Evolutionary conservation across 2,113 vertebrate genomes (phyloP).

Genomic region (Gnathonemus longibarbis): DNA sequence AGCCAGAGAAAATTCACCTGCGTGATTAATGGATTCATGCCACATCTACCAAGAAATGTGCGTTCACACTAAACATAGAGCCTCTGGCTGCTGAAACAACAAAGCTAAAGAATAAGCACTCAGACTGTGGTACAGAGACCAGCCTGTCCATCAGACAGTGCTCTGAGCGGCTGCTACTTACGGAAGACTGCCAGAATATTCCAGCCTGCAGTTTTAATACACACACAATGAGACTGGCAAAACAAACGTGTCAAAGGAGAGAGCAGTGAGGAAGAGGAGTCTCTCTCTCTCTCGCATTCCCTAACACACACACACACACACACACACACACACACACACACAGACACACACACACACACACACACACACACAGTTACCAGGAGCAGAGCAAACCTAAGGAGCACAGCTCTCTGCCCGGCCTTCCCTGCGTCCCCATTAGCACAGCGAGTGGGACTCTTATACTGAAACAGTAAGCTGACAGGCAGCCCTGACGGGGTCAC

Average conservation of each 20-base stretch:
- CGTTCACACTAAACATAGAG: neutral
- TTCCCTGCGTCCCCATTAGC: neutral
- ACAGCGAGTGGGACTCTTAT: neutral
- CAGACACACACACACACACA: constrained; percentile 15
- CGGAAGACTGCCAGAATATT: neutral
- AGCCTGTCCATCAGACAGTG: neutral
- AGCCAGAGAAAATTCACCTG: neutral
- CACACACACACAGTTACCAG: neutral
- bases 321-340: constrained; percentile 11
- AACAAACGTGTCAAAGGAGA: neutral
- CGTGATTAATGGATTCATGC: neutral
- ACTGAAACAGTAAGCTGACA: neutral
- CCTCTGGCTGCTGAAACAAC: neutral
- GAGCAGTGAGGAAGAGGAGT: neutral
- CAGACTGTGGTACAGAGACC: neutral
- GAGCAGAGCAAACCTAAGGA: neutral
- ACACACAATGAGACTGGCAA: neutral
- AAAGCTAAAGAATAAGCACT: neutral
- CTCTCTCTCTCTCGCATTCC: neutral
- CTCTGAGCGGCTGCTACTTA: too few species aligned
- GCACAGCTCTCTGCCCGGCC: neutral
- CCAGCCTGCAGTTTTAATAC: neutral
- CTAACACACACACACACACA: constrained; percentile 21
- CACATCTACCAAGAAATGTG: neutral
- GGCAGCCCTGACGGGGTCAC: neutral